Base-by-base conservation (phyloP, 2,888 invertebrate genomes). In the Tuta absoluta region DNA sequence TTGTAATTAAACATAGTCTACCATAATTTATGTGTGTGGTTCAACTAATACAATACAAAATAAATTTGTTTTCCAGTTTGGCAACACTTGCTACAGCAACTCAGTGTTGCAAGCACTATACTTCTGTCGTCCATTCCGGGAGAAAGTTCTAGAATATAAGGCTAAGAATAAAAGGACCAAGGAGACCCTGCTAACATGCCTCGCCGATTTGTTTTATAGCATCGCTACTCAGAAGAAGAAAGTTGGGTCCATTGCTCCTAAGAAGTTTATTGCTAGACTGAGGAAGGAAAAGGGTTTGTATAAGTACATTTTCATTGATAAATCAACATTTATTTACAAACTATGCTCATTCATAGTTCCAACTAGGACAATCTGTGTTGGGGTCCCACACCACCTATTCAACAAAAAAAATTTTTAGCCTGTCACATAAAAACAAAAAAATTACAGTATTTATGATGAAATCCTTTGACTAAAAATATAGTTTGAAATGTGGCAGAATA, bases 211-310 rank as follows among this genome's bases (percentile, higher is more conserved):
- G 68, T 99, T 99, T 92, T 98, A 99, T 92, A 98, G 97, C 87
- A 99, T 99, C 84, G 99, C 99, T 49, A 99, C 99, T n/a, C 99
- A 99, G 85, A 99, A 99, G 93, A 99, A 99, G 87, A 98, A 99
- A 94, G 97, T 99, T 65, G 99, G 99, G 66, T 99, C 99, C 24
- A 98, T 99, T 83, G 99, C 99, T 63, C 99, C 99, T 73, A 99
- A 99, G 92, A 98, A 99, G 87, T 99, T 99, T 91, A 99, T 99
- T 81, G 98, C 99, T 72, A 95, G 99, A 78, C 92, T 99, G 82
- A 95, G 99, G 78, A 99, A 99, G 92, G 99, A 99, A 92, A 99
- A 99, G 93, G 98, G 98, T 97, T 77, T 75, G 33, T 38, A 56
- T 48, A 48, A 45, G 45, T n/a, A 45, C 45, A 45, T 8, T 45